Percentiles rank a stretch among this genome's conserved stretches.
Evolutionary conservation across 30 jellyfish, hydroid and myxozoan genomes (phyloP).

Genomic region (Aurelia sp.): DNA sequence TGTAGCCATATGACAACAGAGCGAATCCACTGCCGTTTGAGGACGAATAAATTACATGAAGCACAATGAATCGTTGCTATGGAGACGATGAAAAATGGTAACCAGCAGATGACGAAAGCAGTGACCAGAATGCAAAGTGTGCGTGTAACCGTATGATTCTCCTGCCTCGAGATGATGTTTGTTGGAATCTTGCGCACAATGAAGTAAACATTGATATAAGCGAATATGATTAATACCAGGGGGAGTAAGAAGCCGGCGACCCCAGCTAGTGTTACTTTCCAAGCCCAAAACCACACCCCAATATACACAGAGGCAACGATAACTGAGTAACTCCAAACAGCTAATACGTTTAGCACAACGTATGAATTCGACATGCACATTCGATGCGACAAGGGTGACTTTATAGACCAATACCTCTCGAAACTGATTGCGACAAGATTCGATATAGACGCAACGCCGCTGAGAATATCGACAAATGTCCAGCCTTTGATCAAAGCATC

Average conservation of each 20-base stretch:
- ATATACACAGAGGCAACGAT: constrained; percentile 66
- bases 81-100: constrained; percentile 83
- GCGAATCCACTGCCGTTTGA: constrained; percentile 81
- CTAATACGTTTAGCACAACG: constrained; percentile 43
- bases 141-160: constrained; percentile 72
- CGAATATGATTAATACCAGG: constrained; percentile 67
- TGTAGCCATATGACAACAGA: constrained; percentile 89
- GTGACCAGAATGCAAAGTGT: constrained; percentile 77
- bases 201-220: constrained; percentile 61
- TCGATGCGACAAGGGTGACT: constrained; percentile 93
- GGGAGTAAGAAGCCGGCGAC: constrained; percentile 87
- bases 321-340: constrained; percentile 84
- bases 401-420: constrained; percentile 93
- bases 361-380: constrained; percentile 76
- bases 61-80: constrained; percentile 54
- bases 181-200: constrained; percentile 76
- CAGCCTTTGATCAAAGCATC: constrained; percentile 58
- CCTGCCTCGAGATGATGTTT: constrained; percentile 79
- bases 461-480: constrained; percentile 85
- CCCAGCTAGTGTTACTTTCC: constrained; percentile 59
- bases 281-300: constrained; percentile 72
- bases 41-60: constrained; percentile 42
- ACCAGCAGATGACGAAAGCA: constrained; percentile 91
- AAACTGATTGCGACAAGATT: constrained; percentile 90
- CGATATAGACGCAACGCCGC: constrained; percentile 93